A percentile compares a stretch with the other conserved stretches of the same genome.
These are phyloP conservation scores for Leptopilina syphax DNA, from an alignment of 2,888 invertebrate species.

Conservation along the genomic window DNA sequence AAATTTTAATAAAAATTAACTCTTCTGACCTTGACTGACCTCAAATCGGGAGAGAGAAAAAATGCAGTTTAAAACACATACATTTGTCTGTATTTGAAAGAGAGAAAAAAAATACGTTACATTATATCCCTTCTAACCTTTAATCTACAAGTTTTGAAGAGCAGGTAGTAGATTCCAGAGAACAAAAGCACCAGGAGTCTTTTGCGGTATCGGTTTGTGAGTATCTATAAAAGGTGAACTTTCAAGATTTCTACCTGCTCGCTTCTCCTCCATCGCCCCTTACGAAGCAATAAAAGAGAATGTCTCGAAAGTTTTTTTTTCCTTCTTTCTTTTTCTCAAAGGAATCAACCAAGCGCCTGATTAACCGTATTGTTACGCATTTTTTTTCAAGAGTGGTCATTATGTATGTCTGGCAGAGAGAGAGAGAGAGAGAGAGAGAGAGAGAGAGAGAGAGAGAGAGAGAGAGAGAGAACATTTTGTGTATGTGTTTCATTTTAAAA, in stretches of 20 bases:
- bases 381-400: slow-evolving; percentile 55
- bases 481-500: too few species aligned
- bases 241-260: slow-evolving; percentile 60
- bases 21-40: slow-evolving; percentile 51
- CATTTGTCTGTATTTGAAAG: slow-evolving; percentile 1
- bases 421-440: too few species aligned
- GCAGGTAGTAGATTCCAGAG: slow-evolving; percentile 42
- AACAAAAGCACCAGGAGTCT: slow-evolving; percentile 59
- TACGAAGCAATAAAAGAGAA: slow-evolving; percentile 51
- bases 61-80: not conserved
- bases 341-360: slow-evolving; percentile 63
- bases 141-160: slow-evolving; percentile 30
- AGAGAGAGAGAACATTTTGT: too few species aligned
- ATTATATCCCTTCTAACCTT: slow-evolving; percentile 14
- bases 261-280: slow-evolving; percentile 46
- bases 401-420: slow-evolving; percentile 43
- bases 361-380: slow-evolving; percentile 68
- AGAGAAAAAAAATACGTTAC: slow-evolving; percentile 19
- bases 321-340: not conserved
- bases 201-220: slow-evolving; percentile 28
- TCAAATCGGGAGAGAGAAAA: slow-evolving; percentile 15
- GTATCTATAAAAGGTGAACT: slow-evolving; percentile 58
- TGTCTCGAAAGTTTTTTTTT: slow-evolving; percentile 49
- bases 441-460: too few species aligned
- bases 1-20: not conserved